A percentile compares a stretch with the other conserved stretches of the same genome.
These are phyloP conservation scores for Protobothrops mucrosquamatus DNA, from an alignment of 2,113 vertebrate genomes.

Conservation along the genomic window DNA sequence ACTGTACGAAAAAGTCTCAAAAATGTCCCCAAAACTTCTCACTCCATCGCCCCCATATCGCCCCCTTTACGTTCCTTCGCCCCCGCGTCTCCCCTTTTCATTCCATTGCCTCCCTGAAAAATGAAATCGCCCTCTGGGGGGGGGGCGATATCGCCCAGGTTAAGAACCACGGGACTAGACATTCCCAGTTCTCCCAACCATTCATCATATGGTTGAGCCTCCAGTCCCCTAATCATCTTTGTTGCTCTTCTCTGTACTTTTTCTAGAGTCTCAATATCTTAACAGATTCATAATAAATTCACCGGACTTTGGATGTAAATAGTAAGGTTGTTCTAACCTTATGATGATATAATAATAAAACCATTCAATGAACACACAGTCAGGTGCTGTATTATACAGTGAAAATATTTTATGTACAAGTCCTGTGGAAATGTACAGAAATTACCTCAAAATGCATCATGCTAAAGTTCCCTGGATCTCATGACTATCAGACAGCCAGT, in stretches of 20 bases:
- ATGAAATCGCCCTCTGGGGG: too few species aligned
- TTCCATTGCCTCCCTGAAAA: too few species aligned
- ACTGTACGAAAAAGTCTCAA: too few species aligned
- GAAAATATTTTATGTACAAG: neutral
- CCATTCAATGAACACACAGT: neutral
- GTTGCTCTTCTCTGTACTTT: neutral
- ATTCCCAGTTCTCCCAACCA: neutral
- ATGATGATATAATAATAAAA: neutral
- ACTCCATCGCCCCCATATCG: too few species aligned
- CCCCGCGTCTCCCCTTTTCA: too few species aligned
- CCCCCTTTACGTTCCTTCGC: too few species aligned
- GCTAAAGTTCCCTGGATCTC: neutral
- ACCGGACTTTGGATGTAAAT: neutral
- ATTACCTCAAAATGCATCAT: neutral
- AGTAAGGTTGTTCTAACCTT: neutral
- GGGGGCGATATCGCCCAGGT: too few species aligned
- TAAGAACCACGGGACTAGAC: too few species aligned
- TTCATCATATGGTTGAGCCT: neutral
- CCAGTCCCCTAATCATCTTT: neutral
- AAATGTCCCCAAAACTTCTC: too few species aligned
- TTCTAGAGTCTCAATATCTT: neutral
- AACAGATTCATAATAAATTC: neutral
- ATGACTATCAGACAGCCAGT: neutral
- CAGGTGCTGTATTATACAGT: neutral
- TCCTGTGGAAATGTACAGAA: neutral